Base-by-base conservation (phyloP, 2,888 invertebrate genomes). In the Hydrotaea diabolus region DNA sequence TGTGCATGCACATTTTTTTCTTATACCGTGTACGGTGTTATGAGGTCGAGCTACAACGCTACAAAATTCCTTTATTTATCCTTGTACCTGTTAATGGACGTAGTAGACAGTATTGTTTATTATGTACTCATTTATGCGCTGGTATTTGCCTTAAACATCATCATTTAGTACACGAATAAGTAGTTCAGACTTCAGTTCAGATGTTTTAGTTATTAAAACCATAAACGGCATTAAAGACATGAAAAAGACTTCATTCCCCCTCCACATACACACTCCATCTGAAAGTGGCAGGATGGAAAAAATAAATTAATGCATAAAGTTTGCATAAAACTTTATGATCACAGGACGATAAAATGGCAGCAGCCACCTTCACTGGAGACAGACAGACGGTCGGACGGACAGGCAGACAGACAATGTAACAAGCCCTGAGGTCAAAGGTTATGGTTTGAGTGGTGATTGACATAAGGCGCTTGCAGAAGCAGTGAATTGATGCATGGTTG, bases 271-370 rank as follows among this genome's bases (percentile, higher is more conserved):
- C 2, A 31, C 31, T 26, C 26, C 9, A 19, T 19, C 39, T 2
- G 17, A 64, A 31, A 36, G 64, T 4, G 7, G n/a, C 13, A 64
- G 31, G 8, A 55, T 4, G 15, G 11, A 23, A 13, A 26, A 59
- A 59, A 9, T 59, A 59, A 59, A 59, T 59, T 9, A 59, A 59
- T 26, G 59, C 59, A 59, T 59, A 59, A 66, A 39, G 43, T 66
- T 39, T 43, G 21, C 43, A 69, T 69, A 69, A 69, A 69, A 69
- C 21, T 69, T 69, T 69, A 69, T 69, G 43, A 46, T 11, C 23
- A 21, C 43, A 69, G 46, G 46, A 69, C n/a, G 39, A 39, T 9
- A 17, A 5, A 17, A 39, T 26, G 62, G 36, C 15, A 62, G 15
- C 17, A 17, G 62, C 62, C 49, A 43, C 43, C 43, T 7, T n/a